Evolutionary conservation across 1,140 invertebrate genomes (phyloP).

Genomic region (Drosophila bipectinata): DNA sequence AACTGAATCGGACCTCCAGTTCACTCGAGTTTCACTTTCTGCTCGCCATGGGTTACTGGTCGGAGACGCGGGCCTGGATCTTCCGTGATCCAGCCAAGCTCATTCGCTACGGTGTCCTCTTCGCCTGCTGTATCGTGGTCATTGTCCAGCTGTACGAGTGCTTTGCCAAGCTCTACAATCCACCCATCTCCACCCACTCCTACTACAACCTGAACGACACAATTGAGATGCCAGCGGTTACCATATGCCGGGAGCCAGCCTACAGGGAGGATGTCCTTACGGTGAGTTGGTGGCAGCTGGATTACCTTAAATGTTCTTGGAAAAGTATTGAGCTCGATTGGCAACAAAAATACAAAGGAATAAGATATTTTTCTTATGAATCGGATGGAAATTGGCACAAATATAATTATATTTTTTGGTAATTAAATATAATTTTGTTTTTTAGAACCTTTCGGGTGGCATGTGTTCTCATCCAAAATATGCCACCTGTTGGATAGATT

Average conservation of each 20-base stretch:
- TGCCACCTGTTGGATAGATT: conserved; percentile 85
- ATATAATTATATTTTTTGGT: too few relatives aligned
- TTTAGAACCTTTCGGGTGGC: conserved; percentile 55
- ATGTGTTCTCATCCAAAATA: conserved; percentile 83
- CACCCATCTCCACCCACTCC: conserved; percentile 87
- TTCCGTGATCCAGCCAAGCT: conserved; percentile 76
- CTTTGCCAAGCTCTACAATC: conserved; percentile 85
- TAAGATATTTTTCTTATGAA: too few relatives aligned
- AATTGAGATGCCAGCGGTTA: conserved; percentile 87
- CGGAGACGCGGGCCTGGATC: conserved; percentile 68
- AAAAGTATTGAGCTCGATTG: neutral
- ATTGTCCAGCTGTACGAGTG: conserved; percentile 85
- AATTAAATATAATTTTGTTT: too few relatives aligned
- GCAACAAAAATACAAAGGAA: too few relatives aligned
- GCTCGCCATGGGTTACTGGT: conserved; percentile 74
- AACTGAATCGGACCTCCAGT: conserved; percentile 6
- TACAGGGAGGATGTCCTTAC: conserved; percentile 85
- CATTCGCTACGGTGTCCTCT: conserved; percentile 79
- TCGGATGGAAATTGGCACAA: too few relatives aligned
- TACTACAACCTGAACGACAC: conserved; percentile 87
- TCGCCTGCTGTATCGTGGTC: conserved; percentile 75
- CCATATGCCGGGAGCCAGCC: conserved; percentile 86
- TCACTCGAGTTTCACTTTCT: conserved; percentile 65
- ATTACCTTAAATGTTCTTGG: too few relatives aligned
- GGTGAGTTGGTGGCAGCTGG: conserved; percentile 74